Evolutionary conservation across 1,140 invertebrate genomes (phyloP).

Genomic region (Megalonaias nervosa): DNA sequence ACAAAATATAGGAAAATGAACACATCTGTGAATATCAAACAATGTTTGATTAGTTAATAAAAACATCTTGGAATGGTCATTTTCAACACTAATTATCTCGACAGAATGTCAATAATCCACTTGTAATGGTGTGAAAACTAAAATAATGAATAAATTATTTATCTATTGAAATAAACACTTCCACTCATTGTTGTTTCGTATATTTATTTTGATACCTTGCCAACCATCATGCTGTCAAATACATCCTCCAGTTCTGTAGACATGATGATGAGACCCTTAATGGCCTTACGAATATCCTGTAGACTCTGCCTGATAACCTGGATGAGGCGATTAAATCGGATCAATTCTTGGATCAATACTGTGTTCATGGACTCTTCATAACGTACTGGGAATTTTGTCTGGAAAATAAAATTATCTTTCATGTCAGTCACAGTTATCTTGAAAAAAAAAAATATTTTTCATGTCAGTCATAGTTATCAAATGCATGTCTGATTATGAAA

Average conservation of each 20-base stretch:
- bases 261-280: conserved; percentile 70
- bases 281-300: conserved; percentile 68
- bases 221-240: conserved; percentile 71
- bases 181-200: too few species aligned
- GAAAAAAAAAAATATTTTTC: neutral
- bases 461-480: neutral
- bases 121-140: too few species aligned
- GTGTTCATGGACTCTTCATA: conserved; percentile 73
- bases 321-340: conserved; percentile 71
- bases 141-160: too few species aligned
- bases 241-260: conserved; percentile 69
- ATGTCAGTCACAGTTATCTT: neutral
- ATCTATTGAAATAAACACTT: too few species aligned
- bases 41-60: too few species aligned
- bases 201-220: conserved; percentile 70
- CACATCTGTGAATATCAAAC: too few species aligned
- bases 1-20: too few species aligned
- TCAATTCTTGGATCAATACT: conserved; percentile 71
- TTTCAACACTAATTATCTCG: too few species aligned
- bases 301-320: conserved; percentile 65
- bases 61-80: too few species aligned
- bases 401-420: conserved; percentile 13
- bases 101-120: too few species aligned
- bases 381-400: conserved; percentile 68
- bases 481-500: too few species aligned